phyloP scores from a whole-genome alignment of 2,113 vertebrate species.

The Anolis sagrei region DNA sequence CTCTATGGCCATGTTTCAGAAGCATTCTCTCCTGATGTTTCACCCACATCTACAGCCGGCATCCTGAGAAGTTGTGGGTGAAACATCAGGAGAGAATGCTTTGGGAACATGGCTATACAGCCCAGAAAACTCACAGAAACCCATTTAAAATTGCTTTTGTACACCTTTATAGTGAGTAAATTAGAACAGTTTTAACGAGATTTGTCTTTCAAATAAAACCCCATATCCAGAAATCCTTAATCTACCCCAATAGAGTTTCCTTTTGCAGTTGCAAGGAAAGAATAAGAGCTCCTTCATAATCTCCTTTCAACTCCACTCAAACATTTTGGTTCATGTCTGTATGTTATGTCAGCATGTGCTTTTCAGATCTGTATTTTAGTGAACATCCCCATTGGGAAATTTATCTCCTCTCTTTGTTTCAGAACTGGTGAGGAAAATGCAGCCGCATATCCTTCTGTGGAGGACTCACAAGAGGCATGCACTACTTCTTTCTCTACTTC shows the following conservation, averaged over 20 bases:
- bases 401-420: constrained; percentile 37
- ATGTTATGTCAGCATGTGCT: constrained; percentile 38
- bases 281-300: constrained; percentile 49
- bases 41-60: too few relatives aligned
- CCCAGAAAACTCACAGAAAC: too few relatives aligned
- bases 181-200: constrained; percentile 1
- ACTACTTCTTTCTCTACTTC: constrained; percentile 98
- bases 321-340: constrained; percentile 39
- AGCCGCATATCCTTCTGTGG: constrained; percentile 83
- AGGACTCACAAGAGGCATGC: constrained; percentile 97
- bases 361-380: constrained; percentile 23
- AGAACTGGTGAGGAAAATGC: constrained; percentile 86
- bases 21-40: too few relatives aligned
- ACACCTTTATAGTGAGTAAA: constrained; percentile 10
- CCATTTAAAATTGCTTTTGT: too few relatives aligned
- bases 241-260: neutral
- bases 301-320: constrained; percentile 55
- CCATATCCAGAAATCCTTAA: neutral
- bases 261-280: constrained; percentile 33
- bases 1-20: too few relatives aligned
- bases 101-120: too few relatives aligned
- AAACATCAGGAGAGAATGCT: too few relatives aligned
- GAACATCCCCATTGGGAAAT: constrained; percentile 43
- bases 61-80: too few relatives aligned
- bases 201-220: neutral